Percentiles rank a stretch among this genome's conserved stretches.
Conservation (phyloP, 2,797 vertebrate genomes). For the Amazona ochrocephala region DNA sequence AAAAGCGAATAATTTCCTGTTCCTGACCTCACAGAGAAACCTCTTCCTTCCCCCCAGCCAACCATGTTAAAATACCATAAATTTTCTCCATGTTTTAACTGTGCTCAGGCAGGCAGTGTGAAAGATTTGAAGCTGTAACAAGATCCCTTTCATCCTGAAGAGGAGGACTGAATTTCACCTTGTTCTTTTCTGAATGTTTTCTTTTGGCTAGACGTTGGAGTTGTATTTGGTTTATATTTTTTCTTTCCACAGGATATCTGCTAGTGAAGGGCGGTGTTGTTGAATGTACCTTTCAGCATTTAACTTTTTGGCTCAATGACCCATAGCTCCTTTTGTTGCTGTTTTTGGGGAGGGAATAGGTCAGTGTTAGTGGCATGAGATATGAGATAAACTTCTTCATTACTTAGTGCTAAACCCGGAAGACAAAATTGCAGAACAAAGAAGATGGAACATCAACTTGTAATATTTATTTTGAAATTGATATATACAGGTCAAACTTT, state of each 20-base stretch:
- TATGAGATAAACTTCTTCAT: background rate
- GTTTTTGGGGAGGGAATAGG: constrained; percentile 27
- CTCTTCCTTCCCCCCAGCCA: constrained; percentile 41
- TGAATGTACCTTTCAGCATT: constrained; percentile 35
- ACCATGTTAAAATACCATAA: constrained; percentile 30
- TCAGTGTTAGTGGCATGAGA: background rate
- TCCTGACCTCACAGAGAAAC: constrained; percentile 17
- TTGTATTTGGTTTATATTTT: background rate
- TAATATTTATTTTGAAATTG: constrained; percentile 19
- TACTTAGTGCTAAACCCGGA: background rate
- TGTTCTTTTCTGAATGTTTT: constrained; percentile 27
- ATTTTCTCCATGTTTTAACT: constrained; percentile 34
- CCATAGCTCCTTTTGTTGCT: constrained; percentile 26
- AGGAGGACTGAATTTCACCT: constrained; percentile 11
- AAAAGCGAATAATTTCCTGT: constrained; percentile 4
- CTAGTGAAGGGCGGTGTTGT: background rate
- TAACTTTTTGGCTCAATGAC: constrained; percentile 69
- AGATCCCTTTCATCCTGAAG: background rate
- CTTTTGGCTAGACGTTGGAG: background rate
- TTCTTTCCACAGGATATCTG: background rate
- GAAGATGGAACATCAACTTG: constrained; percentile 1
- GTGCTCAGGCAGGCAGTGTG: background rate
- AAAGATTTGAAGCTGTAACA: constrained; percentile 40
- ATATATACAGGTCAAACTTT: background rate
- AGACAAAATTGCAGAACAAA: background rate